A percentile compares a stretch with the other conserved stretches of the same genome.
Evolutionary conservation across 1,140 invertebrate species (phyloP).

Genomic region (Caenorhabditis latens): DNA sequence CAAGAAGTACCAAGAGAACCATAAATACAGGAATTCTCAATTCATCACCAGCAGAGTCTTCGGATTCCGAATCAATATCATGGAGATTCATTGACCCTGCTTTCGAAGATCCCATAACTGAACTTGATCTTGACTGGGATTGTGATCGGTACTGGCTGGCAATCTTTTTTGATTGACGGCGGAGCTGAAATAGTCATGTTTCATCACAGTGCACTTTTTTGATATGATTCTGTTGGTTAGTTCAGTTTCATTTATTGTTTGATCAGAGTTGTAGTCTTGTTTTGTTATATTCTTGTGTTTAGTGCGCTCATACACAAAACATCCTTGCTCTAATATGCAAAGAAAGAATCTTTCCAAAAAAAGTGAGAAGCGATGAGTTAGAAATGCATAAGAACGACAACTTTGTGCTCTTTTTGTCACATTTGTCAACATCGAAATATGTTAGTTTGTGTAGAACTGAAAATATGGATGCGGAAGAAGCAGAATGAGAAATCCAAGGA

Average conservation of each 20-base stretch:
- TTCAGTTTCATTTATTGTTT: neutral
- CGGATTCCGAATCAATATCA: slow-evolving; percentile 70
- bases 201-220: neutral
- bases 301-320: slow-evolving; percentile 26
- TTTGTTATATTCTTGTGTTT: neutral
- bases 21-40: slow-evolving; percentile 76
- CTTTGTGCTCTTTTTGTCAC: slow-evolving; percentile 17
- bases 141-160: slow-evolving; percentile 69
- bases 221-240: slow-evolving; percentile 6
- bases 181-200: slow-evolving; percentile 67
- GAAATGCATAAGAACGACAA: slow-evolving; percentile 45
- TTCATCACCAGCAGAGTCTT: slow-evolving; percentile 70
- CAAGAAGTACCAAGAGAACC: slow-evolving; percentile 74
- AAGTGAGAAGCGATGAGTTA: slow-evolving; percentile 21
- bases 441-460: slow-evolving; percentile 46
- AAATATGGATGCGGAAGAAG: slow-evolving; percentile 39
- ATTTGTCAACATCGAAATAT: slow-evolving; percentile 19
- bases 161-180: slow-evolving; percentile 72
- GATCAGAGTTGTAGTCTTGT: neutral
- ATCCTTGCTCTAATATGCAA: slow-evolving; percentile 23
- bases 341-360: slow-evolving; percentile 18
- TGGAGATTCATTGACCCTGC: slow-evolving; percentile 75
- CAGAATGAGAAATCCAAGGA: neutral
- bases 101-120: slow-evolving; percentile 35
- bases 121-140: slow-evolving; percentile 63